Percentiles rank a stretch among this genome's conserved stretches.
Conservation (phyloP, 2,888 invertebrate species). For the Lordiphosa fenestrarum region DNA sequence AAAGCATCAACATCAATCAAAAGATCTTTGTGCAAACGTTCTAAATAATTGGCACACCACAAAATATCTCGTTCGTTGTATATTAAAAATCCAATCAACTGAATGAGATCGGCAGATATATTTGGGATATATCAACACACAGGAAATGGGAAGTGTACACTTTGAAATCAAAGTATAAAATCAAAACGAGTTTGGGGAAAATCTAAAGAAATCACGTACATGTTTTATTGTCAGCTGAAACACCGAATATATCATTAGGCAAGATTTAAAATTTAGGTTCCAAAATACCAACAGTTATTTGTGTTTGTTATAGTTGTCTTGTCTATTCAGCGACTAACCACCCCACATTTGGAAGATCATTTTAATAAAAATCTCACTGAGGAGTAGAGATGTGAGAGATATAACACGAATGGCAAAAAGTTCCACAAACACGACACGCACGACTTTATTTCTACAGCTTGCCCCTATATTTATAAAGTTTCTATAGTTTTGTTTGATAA, state of each 20-base stretch:
- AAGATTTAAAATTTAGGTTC: neutral
- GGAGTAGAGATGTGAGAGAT: no score
- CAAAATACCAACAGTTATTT: no score
- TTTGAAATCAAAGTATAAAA: neutral
- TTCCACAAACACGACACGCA: no score
- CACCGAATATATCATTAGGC: neutral
- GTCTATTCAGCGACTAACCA: no score
- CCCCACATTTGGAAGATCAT: no score
- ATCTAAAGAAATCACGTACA: neutral
- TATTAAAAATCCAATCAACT: neutral
- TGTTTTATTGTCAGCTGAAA: neutral
- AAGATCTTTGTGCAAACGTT: conserved; percentile 8
- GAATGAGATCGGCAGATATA: neutral
- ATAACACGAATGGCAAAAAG: no score
- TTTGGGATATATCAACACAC: neutral
- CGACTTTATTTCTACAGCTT: no score
- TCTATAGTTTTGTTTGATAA: no score
- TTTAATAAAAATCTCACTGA: no score
- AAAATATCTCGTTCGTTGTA: neutral
- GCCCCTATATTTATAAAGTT: no score
- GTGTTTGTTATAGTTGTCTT: no score
- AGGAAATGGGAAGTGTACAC: conserved; percentile 11
- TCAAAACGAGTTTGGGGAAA: no score
- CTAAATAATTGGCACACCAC: conserved; percentile 2
- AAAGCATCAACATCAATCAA: conserved; percentile 9